Base-by-base conservation (phyloP, 1,140 invertebrate species). In the Hestina assimilis region DNA sequence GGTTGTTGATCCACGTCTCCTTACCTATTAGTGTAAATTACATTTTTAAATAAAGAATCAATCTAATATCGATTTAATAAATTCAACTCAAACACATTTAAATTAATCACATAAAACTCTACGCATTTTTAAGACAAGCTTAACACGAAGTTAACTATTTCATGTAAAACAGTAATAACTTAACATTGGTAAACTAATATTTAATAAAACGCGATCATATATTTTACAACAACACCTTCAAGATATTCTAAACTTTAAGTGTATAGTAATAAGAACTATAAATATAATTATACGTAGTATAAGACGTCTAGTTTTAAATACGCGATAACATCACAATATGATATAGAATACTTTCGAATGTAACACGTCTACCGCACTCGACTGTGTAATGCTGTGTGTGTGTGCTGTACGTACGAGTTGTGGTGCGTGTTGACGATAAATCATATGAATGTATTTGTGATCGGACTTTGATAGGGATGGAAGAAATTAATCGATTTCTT, bases 391-490 rank as follows among this genome's bases (percentile, higher is more conserved):
- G 61, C 42, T 59, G 19, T 53, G 69, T 75, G 66, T 78, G 79
- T 66, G 66, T 61, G 70, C 35, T 50, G 53, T 71, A 70, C 75
- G 77, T 70, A 72, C 75, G 70, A 76, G 48, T 72, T 76, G 78
- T 72, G 63, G 62, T 60, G 50, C 72, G 72, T 81, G 83, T 83
- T 81, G 69, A 76, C 74, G 73, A 86, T 86, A 86, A 86, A 83
- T 86, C 83, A 86, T 83, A 83, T 70, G 60, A 79, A 83, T 86
- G 83, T 83, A 83, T 83, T 86, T 86, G 83, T 86, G 80, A 82
- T 80, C 76, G 66, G 65, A 52, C 26, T 56, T 43, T 6, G 15
- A 4, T 60, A 72, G 68, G 66, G 70, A 23, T 59, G 48, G 41
- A 8, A 41, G 15, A 26, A 20, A 28, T 45, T 23, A 8, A 38